Evolutionary conservation across 2,888 invertebrate genomes (phyloP), one percentile per base, ranked within the genome.

Genomic region (Papilio demoleus): DNA sequence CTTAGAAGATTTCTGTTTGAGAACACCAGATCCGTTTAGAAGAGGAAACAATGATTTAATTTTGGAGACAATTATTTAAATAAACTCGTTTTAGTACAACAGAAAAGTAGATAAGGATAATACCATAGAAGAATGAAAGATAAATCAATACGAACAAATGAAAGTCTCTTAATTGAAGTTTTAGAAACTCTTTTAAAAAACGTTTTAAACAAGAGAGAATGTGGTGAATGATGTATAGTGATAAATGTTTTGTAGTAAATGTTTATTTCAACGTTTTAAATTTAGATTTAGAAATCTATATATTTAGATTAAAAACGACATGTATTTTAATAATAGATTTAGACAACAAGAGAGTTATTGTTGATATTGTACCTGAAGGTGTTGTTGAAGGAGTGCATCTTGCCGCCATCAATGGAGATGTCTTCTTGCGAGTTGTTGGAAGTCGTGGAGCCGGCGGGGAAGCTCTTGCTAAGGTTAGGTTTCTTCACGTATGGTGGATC

Each of bases 401-500:
- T 97, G 79, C 96, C 96, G 78, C 95, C 96, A 80, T 97, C 97
- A 82, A 96, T 87, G 66, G 96, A 96, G 75, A 95, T 95, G 86
- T 96, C 96, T 83, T 97, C 97, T 80, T 96, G 96, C 19, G 96
- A 95, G 88, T 96, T 95, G 93, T 96, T 96, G 74, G 94, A 94
- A 61, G 95, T 93, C 60, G 94, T 93, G 68, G 94, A 93, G 6
- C 94, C 94, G 12, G 93, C 93, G 42, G 94, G 94, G 87, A 95
- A 95, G 88, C 94, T 96, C 93, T 95, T 96, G 78, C 95, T 94
- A 77, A 95, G 50, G 59, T 59, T 94, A 61, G 97, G 96, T 86
- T 97, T 97, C 94, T 97, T 97, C 85, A 94, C 94, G 93, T 97
- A 97, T 68, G 97, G 97, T 80, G 96, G 96, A 89, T 97, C 97